Base-by-base conservation (phyloP, 2,797 vertebrate genomes). In the Alosa sapidissima region DNA sequence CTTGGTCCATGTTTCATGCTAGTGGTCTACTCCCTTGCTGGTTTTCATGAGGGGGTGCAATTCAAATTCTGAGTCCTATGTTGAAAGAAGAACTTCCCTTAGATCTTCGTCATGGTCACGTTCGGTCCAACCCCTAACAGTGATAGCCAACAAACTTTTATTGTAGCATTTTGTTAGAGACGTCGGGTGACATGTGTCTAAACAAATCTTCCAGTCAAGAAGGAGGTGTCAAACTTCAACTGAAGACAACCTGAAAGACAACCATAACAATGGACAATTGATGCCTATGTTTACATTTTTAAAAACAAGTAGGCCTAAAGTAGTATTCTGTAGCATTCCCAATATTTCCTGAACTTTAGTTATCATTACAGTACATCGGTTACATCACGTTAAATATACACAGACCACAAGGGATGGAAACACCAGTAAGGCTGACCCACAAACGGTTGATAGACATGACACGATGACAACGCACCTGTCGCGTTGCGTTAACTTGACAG, bases 1-100 rank as follows among this genome's bases (percentile, higher is more conserved):
- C 94, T 83, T 94, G 93, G 87, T 97, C 97, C 97, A 97, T 97
- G 87, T 87, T 89, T 94, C 93, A 92, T 93, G 89, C 86, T 93
- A 92, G 87, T 87, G 72, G 16, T 78, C 72, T 19, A 47, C 41
- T 78, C 14, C 72, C 21, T 78, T 47, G 41, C 72, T 78, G 72
- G 36, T 7, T 78, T 78, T 78, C 72, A 78, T 78, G 24, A 36
- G 9, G 5, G 28, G 9, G 0, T 36, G 36, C 1, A 8, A 14
- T 47, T 36, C 36, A 19, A 45, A 78, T 21, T 41, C 11, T 72
- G 65, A 72, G 62, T 65, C 28, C 65, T 13, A 14, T 72, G 28
- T 16, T 16, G 13, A 33, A 65, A 14, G 68, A 75, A 45, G 68
- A 75, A 45, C 36, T 45, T 36, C 21, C 16, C 41, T 47, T 78